Base-by-base conservation (phyloP, 2,888 invertebrate species). In the Melanargia galathea region DNA sequence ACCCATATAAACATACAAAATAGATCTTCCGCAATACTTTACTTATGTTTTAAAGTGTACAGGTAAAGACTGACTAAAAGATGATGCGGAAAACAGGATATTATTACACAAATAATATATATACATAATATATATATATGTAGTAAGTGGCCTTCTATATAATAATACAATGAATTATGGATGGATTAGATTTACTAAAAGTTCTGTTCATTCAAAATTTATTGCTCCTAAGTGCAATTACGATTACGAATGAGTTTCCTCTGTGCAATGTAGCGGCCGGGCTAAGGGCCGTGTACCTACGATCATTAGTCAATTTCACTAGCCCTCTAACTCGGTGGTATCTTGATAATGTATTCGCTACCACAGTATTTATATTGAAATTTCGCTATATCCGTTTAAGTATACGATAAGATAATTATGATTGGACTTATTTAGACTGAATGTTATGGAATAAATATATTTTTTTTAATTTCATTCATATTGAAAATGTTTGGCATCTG, bases 231-330 rank as follows among this genome's bases (percentile, higher is more conserved):
- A 55, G 60, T 60, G 60, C 65, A 57, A 63, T 65, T 65, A 60
- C 63, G 55, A 24, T 54, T 54, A 62, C 63, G 51, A 70, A 68
- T 73, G 71, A 73, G 71, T 74, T 77, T 70, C 69, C 71, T 71
- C 64, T 54, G 62, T 64, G 62, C 69, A 73, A 70, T 70, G 71
- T 69, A 67, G 71, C 71, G 69, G 72, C 72, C 65, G 66, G 71
- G 73, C 73, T 76, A 77, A 58, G 57, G 51, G 58, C 79, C 80
- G 76, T 76, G 71, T 70, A n/a, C n/a, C n/a, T n/a, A 72, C 72
- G 69, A 77, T 80, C 76, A 78, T 80, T 78, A 80, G 80, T 80
- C 78, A 82, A 80, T 81, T 81, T 80, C 74, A 76, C 73, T 72
- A 73, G 75, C 79, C 79, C 79, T 20, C 49, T 82, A 80, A 76